A percentile compares a stretch with the other conserved stretches of the same genome.
Conservation (phyloP, 1,140 invertebrate species). For the Panonychus citri region DNA sequence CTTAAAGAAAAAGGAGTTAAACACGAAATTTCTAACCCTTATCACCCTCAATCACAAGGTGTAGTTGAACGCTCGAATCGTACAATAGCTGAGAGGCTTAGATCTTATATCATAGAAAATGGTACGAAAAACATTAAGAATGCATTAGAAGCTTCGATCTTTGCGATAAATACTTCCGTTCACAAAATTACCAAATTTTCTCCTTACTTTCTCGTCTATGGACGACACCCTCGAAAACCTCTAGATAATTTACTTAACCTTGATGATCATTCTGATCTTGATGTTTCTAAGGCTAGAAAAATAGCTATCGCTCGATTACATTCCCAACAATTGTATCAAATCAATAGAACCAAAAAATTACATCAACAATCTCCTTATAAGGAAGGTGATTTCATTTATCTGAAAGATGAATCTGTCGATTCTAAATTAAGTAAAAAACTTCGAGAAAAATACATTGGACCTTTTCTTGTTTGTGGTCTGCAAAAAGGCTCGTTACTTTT, state of each 20-base stretch:
- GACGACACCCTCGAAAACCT: not conserved
- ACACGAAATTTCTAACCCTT: not conserved
- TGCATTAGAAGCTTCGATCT: not conserved
- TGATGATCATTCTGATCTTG: no score
- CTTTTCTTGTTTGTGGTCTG: no score
- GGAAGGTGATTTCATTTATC: no score
- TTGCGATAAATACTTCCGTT: not conserved
- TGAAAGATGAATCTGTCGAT: no score
- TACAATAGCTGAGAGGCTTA: not conserved
- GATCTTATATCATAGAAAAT: not conserved
- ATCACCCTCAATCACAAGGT: not conserved
- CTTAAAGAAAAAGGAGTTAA: not conserved
- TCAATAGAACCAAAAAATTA: no score
- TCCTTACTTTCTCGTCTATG: not conserved
- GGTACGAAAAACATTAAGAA: not conserved
- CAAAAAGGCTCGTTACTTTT: no score
- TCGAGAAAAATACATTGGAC: no score
- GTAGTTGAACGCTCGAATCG: not conserved
- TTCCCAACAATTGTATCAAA: no score
- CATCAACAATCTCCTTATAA: no score
- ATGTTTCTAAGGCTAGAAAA: no score
- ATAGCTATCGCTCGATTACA: no score
- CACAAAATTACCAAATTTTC: not conserved
- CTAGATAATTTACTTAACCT: not conserved
- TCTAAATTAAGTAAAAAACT: no score